Evolutionary conservation across 2,797 vertebrate genomes (phyloP), one percentile per base, ranked within the genome.

Genomic region (Falco peregrinus): DNA sequence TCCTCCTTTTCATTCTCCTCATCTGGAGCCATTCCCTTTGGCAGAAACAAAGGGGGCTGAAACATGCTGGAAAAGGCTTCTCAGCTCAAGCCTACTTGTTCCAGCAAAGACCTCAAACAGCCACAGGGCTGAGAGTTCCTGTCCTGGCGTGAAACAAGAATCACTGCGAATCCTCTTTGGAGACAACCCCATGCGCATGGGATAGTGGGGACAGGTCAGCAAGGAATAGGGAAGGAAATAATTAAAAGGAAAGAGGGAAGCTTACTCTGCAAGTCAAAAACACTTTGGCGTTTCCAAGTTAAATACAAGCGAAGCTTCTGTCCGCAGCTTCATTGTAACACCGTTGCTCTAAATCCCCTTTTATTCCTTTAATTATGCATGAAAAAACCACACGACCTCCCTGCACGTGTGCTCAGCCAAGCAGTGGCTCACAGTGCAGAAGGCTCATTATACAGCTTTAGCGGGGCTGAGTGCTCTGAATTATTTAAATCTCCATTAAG

Each of bases 401-500:
- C 97, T 98, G 93, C 91, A 94, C 47, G 35, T 96, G 64, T 51
- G 93, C 96, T 98, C 97, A 92, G 98, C 97, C 89, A 88, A 95
- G 95, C 98, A 91, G 97, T 69, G 96, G 97, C 98, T 97, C 97
- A 94, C 96, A 93, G 97, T 97, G 97, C 83, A 87, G 74, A 96
- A 98, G 98, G 98, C 98, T 99, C 98, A 98, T 99, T 98, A 98
- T 97, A 95, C 97, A 97, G 98, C 98, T 98, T 98, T 98, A 98
- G 98, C 96, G 93, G 97, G 97, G 97, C 98, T 98, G 98, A 98
- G 98, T 97, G 97, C 96, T 98, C 98, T 99, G 98, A 99, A 99
- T 99, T 98, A 99, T 99, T 99, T 98, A 99, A 98, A 98, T 98
- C 98, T 98, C 98, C 98, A 98, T 98, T 98, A 98, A 98, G 97